Evolutionary conservation across 2,888 invertebrate species (phyloP), one percentile per base, ranked within the genome.

Genomic region (Sphinx pinastri): DNA sequence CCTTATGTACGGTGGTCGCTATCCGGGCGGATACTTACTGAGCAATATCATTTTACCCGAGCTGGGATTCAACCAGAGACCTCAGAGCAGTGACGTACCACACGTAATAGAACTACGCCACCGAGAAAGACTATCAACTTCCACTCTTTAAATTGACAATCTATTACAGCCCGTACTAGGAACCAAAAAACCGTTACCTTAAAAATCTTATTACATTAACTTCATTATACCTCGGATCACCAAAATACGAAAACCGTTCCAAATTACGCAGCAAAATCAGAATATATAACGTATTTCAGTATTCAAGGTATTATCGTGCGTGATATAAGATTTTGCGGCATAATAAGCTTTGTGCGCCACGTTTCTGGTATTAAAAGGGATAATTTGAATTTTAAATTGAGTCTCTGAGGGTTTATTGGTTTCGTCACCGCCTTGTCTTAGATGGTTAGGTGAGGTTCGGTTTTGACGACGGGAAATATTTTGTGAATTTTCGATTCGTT

Each of bases 261-360:
- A 63, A 63, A 47, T 63, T 63, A 63, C 63, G 19, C 11, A 63
- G 13, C 19, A 38, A 63, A 49, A 49, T 19, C 13, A 19, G 47
- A 49, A 63, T n/a, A 49, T 60, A 16, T 47, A 63, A 49, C 49
- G 49, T 63, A 72, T 72, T 67, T 51, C 68, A 55, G 71, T 71
- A 31, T 76, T 74, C 76, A 76, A 72, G 73, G 75, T 75, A 75
- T 75, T 76, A 76, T 76, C 76, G 70, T 74, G 68, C 73, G 52
- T 67, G 69, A 68, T 72, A 69, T 74, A 72, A 72, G 71, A 70
- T 71, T 68, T 54, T 66, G 58, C 72, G 16, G 63, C 8, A 63
- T 63, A 63, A 63, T 49, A 25, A 63, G 55, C 49, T 47, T 49
- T 68, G 59, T 69, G 74, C 63, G 68, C 68, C 71, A 19, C 68